Evolutionary conservation across 2,888 invertebrate species (phyloP).

Genomic region (Phalera bucephala): DNA sequence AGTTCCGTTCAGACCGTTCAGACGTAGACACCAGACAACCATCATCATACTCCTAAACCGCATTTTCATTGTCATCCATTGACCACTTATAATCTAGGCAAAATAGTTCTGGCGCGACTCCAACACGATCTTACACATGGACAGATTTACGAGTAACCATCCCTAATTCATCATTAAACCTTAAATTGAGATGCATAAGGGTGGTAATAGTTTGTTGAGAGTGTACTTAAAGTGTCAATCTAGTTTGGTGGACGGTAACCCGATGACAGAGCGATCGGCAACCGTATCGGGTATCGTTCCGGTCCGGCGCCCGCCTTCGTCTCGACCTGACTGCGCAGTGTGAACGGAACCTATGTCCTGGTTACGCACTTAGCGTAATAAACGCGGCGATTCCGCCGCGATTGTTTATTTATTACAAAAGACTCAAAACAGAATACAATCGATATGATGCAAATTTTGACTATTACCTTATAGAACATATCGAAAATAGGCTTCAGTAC

Average conservation of each 20-base stretch:
- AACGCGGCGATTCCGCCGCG: slow-evolving; percentile 1
- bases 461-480: too few relatives aligned
- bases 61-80: slow-evolving; percentile 41
- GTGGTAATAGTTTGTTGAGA: slow-evolving; percentile 15
- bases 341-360: slow-evolving; percentile 60
- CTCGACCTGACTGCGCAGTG: slow-evolving; percentile 45
- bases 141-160: slow-evolving; percentile 13
- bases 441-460: too few relatives aligned
- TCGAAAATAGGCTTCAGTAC: too few relatives aligned
- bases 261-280: slow-evolving; percentile 55
- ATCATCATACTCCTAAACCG: too few relatives aligned
- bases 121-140: slow-evolving; percentile 37
- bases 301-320: slow-evolving; percentile 49
- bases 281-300: slow-evolving; percentile 69
- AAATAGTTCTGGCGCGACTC: slow-evolving; percentile 50
- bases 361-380: slow-evolving; percentile 33
- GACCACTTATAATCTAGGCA: slow-evolving; percentile 48
- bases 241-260: slow-evolving; percentile 47
- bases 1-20: too few relatives aligned
- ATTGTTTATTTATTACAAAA: too few relatives aligned
- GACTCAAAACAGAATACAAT: too few relatives aligned
- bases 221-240: slow-evolving; percentile 6
- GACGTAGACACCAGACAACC: too few relatives aligned
- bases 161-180: slow-evolving; percentile 1
- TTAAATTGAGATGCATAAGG: slow-evolving; percentile 19